Percentiles rank a stretch among this genome's conserved stretches.
phyloP scores from a whole-genome alignment of 2,113 vertebrate genomes.

The Meleagris gallopavo region DNA sequence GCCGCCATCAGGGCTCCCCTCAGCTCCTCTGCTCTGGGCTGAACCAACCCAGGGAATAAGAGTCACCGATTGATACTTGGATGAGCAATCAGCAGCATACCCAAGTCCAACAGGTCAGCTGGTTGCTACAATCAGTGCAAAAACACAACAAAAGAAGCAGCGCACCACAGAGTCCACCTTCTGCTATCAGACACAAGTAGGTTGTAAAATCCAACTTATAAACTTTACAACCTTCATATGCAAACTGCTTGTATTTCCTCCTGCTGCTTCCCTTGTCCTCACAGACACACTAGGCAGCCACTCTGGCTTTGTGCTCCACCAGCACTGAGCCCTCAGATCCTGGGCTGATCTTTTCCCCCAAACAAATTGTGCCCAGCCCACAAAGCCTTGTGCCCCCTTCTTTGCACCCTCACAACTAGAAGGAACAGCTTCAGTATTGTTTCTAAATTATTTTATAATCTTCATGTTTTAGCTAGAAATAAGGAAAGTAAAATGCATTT shows the following conservation, averaged over 20 bases:
- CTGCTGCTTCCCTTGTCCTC: neutral
- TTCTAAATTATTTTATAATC: neutral
- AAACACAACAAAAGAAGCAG: neutral
- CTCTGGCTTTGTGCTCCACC: neutral
- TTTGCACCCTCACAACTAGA: neutral
- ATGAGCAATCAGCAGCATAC: neutral
- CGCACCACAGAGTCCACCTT: neutral
- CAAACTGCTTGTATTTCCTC: neutral
- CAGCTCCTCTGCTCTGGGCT: too few species aligned
- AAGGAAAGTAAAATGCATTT: neutral
- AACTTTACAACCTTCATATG: neutral
- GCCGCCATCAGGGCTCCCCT: too few species aligned
- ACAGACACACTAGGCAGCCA: neutral
- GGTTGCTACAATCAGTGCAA: neutral
- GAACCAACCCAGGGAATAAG: neutral
- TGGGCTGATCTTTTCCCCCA: too few species aligned
- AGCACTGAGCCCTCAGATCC: neutral
- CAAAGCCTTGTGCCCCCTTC: neutral
- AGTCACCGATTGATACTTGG: neutral
- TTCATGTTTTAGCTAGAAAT: neutral
- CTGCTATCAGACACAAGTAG: neutral
- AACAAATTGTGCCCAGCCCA: too few species aligned
- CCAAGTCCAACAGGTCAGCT: neutral
- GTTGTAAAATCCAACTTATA: slow-evolving; percentile 1
- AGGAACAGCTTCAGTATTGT: neutral